Conservation (phyloP, 2,888 invertebrate genomes). For the Chymomyza procnemis region DNA sequence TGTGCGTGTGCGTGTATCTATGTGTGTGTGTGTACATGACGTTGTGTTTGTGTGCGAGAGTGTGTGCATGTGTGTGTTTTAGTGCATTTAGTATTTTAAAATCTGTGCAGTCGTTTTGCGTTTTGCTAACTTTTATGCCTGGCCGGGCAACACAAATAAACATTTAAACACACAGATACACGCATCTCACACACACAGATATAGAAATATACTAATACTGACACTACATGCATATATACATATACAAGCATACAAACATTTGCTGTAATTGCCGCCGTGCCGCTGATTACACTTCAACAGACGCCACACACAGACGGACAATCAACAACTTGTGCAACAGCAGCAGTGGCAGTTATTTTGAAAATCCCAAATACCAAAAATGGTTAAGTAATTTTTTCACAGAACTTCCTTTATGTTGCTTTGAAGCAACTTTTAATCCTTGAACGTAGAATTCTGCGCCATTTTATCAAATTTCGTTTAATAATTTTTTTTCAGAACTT, state of each 20-base stretch:
- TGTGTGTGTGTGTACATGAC: neutral
- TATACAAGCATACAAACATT: too few relatives aligned
- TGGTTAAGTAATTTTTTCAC: too few relatives aligned
- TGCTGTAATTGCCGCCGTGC: constrained; percentile 70
- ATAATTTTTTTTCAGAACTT: too few relatives aligned
- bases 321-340: constrained; percentile 39
- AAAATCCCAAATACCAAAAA: too few relatives aligned
- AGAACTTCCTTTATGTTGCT: too few relatives aligned
- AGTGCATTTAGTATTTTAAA: constrained; percentile 44
- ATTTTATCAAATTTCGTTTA: too few relatives aligned
- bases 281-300: constrained; percentile 72
- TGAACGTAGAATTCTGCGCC: too few relatives aligned
- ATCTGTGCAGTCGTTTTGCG: constrained; percentile 59
- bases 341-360: too few relatives aligned
- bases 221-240: constrained; percentile 16
- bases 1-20: neutral
- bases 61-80: neutral
- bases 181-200: neutral
- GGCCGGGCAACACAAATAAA: neutral
- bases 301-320: constrained; percentile 43
- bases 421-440: too few relatives aligned
- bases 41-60: neutral
- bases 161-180: neutral
- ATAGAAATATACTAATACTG: constrained; percentile 1
- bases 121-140: constrained; percentile 44